These are phyloP conservation scores for Enchytraeus crypticus DNA, from an alignment of 2,888 invertebrate genomes.

Conservation along the genomic window DNA sequence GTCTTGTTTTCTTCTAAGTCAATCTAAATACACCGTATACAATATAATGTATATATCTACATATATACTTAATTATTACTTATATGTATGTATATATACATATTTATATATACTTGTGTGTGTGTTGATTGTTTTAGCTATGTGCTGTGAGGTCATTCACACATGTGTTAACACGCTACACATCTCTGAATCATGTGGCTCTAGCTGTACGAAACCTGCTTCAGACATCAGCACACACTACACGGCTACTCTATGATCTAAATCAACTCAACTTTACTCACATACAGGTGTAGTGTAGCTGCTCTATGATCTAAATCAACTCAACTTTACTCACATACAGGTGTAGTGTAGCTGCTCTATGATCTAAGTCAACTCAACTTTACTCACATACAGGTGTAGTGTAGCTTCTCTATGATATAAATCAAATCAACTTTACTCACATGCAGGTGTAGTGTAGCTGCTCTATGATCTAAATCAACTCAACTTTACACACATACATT, in stretches of 20 bases:
- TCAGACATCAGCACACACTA: constrained; percentile 10
- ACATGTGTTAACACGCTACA: constrained; percentile 9
- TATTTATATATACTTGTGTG: not conserved
- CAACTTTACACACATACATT: constrained; percentile 11
- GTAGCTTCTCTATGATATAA: no score
- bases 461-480: constrained; percentile 11
- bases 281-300: no score
- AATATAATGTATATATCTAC: no score
- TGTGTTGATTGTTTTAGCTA: constrained; percentile 3
- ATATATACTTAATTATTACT: no score
- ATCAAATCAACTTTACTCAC: constrained; percentile 9
- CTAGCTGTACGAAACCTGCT: constrained; percentile 12
- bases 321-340: constrained; percentile 9
- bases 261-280: constrained; percentile 12
- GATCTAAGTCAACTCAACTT: constrained; percentile 13
- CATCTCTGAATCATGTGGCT: constrained; percentile 13
- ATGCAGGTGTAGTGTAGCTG: constrained; percentile 5
- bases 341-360: constrained; percentile 10
- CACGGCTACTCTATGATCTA: constrained; percentile 11
- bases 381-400: constrained; percentile 12
- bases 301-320: constrained; percentile 7
- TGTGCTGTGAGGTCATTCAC: constrained; percentile 6
- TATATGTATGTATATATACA: not conserved
- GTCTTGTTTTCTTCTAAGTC: no score
- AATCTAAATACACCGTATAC: no score